Percentiles rank a stretch among this genome's conserved stretches.
Conservation (phyloP, 2,113 vertebrate genomes). For the Meleagris gallopavo region DNA sequence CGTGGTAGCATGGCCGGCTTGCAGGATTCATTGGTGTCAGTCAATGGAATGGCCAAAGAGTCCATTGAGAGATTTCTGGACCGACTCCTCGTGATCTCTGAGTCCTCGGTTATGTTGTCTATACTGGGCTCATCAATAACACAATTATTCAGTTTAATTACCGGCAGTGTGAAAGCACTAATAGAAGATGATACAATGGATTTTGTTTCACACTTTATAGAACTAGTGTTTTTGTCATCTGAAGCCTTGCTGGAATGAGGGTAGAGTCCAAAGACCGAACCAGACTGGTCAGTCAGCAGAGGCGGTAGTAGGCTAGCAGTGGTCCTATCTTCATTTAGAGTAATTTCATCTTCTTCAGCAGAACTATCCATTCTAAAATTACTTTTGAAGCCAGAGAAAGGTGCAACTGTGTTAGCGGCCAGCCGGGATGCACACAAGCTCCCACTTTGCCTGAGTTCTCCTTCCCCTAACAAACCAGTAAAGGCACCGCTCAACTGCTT, state of each 20-base stretch:
- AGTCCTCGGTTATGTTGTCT: slow-evolving; percentile 93
- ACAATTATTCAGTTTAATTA: slow-evolving; percentile 99
- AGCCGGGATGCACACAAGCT: slow-evolving; percentile 79
- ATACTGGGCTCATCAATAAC: slow-evolving; percentile 96
- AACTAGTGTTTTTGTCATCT: slow-evolving; percentile 78
- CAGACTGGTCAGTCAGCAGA: slow-evolving; percentile 82
- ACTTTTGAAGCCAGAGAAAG: slow-evolving; percentile 80
- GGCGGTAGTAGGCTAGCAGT: slow-evolving; percentile 82
- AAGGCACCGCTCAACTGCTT: slow-evolving; percentile 83
- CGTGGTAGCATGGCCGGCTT: slow-evolving; percentile 81
- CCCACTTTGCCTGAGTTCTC: slow-evolving; percentile 78
- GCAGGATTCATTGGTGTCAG: slow-evolving; percentile 82
- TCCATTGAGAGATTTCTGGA: slow-evolving; percentile 86
- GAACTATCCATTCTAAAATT: slow-evolving; percentile 80
- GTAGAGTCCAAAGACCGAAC: slow-evolving; percentile 82
- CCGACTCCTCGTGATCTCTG: slow-evolving; percentile 72
- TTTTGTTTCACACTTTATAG: slow-evolving; percentile 90
- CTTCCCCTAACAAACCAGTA: slow-evolving; percentile 75
- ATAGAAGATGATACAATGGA: slow-evolving; percentile 97
- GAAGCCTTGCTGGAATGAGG: slow-evolving; percentile 75
- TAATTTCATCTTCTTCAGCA: slow-evolving; percentile 86
- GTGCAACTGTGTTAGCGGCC: slow-evolving; percentile 84
- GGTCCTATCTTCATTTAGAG: slow-evolving; percentile 78
- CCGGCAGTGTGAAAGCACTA: slow-evolving; percentile 94
- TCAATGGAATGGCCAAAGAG: slow-evolving; percentile 86